Evolutionary conservation across 2,113 vertebrate species (phyloP).

Genomic region (Turdus rufiventris): DNA sequence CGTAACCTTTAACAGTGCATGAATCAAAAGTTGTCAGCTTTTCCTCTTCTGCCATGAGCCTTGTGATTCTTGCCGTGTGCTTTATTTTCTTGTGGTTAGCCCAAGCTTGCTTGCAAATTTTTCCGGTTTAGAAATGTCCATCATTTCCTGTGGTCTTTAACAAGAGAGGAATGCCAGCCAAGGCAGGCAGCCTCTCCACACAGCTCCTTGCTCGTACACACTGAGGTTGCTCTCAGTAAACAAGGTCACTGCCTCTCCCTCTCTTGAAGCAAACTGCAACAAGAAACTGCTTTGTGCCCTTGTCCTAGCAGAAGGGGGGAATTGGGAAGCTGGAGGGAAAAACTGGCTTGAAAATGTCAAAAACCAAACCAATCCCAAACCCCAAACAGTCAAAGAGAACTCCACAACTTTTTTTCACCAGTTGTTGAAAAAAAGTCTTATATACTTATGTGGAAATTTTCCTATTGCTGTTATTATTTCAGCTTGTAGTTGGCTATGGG

Average conservation of each 20-base stretch:
- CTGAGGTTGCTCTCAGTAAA: accelerated
- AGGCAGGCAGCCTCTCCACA: neutral
- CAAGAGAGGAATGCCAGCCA: neutral
- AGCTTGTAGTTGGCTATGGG: conserved; percentile 34
- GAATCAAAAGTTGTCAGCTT: conserved; percentile 31
- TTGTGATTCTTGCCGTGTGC: neutral
- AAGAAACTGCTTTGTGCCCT: neutral
- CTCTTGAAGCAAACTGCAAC: neutral
- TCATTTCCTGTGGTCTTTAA: conserved; percentile 25
- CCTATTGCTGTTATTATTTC: conserved; percentile 46
- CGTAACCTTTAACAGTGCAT: neutral
- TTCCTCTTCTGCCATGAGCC: neutral
- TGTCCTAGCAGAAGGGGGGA: neutral
- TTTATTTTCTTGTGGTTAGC: conserved; percentile 25
- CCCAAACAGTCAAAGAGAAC: neutral
- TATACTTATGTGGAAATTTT: conserved; percentile 5
- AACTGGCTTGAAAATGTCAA: neutral
- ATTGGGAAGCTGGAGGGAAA: neutral
- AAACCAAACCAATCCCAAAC: neutral
- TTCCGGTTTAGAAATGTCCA: conserved; percentile 32
- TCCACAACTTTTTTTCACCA: neutral
- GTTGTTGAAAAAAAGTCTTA: neutral
- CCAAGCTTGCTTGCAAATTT: conserved; percentile 30
- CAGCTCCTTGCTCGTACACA: neutral
- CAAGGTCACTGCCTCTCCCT: neutral